Base-by-base conservation (phyloP, 2,113 vertebrate species). In the Lipophrys pholis region DNA sequence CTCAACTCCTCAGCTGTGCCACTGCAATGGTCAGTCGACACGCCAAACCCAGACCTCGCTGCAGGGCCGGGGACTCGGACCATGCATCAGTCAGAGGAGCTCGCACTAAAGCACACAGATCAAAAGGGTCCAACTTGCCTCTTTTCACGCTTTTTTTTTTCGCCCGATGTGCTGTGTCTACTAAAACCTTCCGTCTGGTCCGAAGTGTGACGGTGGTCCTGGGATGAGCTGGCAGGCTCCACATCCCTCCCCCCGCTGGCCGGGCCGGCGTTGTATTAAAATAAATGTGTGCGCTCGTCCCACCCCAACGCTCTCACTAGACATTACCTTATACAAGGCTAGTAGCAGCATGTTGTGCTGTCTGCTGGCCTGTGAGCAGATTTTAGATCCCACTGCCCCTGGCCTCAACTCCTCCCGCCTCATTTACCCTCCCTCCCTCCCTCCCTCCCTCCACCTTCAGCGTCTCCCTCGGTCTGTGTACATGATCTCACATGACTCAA, bases 401-500 rank as follows among this genome's bases (percentile, higher is more conserved):
- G 36, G 63, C 80, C 72, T 71, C 51, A 70, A 65, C 73, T 78
- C 76, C 73, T 90, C 80, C 91, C 91, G 76, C 91, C 92, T 92
- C 93, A 53, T 56, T 57, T 62, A 73, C 30, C 72, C 71, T 78
- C 43, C 83, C 57, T 51, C 51, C 65, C 64, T 76, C 65, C 76
- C 21, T 30, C 21, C 21, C 21, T 30, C 73, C 54, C 46, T 58
- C 49, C 51, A 45, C 38, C 54, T 70, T 52, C 74, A 69, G 51
- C 75, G 67, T 81, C 76, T 55, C 51, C 12, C 74, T 61, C 63
- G 89, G 92, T 95, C 94, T 96, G 94, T 96, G 94, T 95, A 95
- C 95, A 96, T 93, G 93, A 96, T 95, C 95, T 97, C 96, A 95
- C 95, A 97, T 98, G 97, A 98, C 97, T 98, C 96, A 93, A 96